A percentile compares a stretch with the other conserved stretches of the same genome.
Evolutionary conservation across 2,888 invertebrate species (phyloP).

Genomic region (Sarcophaga subvicina): DNA sequence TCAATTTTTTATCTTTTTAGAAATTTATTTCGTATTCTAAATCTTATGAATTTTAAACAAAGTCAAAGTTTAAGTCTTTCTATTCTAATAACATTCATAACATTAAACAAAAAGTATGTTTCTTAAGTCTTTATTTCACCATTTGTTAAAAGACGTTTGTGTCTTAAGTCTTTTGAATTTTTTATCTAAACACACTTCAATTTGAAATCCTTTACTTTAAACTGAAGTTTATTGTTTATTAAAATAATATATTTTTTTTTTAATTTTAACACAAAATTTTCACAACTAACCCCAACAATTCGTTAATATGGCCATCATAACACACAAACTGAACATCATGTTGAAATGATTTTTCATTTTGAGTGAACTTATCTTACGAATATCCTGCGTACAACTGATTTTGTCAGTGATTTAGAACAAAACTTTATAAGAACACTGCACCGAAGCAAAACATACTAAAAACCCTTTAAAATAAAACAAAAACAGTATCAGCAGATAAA

Average conservation of each 20-base stretch:
- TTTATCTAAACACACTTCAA: too few relatives aligned
- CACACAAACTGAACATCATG: constrained; percentile 62
- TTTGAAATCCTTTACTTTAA: too few relatives aligned
- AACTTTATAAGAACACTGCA: constrained; percentile 62
- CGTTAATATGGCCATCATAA: constrained; percentile 37
- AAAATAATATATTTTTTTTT: background rate
- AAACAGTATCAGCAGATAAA: constrained; percentile 26
- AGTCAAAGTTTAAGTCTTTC: too few relatives aligned
- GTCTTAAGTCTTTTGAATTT: constrained; percentile 40
- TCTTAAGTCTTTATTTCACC: too few relatives aligned
- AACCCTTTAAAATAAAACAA: constrained; percentile 31
- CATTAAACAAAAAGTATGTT: too few relatives aligned
- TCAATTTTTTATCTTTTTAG: too few relatives aligned
- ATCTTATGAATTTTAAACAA: too few relatives aligned
- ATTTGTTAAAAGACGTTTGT: constrained; percentile 8
- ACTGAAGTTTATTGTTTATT: too few relatives aligned
- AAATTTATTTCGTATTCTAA: too few relatives aligned
- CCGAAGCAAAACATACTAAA: background rate
- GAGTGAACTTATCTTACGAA: constrained; percentile 65
- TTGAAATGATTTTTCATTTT: constrained; percentile 53
- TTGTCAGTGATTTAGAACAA: constrained; percentile 31
- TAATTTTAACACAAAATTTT: background rate
- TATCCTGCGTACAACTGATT: constrained; percentile 71
- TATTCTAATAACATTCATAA: too few relatives aligned
- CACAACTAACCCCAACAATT: constrained; percentile 54